Evolutionary conservation across 2,797 vertebrate genomes (phyloP), one percentile per base, ranked within the genome.

Genomic region (Cheirogaleus major): DNA sequence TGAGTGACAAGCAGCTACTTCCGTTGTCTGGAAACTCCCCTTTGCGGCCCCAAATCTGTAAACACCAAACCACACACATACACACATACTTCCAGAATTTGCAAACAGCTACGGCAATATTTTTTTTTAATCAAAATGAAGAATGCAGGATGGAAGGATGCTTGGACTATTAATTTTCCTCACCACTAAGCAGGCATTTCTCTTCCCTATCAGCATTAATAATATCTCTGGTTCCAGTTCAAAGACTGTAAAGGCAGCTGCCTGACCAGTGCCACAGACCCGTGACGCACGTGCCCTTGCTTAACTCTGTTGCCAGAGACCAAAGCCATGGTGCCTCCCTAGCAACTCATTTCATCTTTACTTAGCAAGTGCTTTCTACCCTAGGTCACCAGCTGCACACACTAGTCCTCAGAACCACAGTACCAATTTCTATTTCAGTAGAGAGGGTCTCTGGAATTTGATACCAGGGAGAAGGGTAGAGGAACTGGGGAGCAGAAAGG

Each of bases 21-120:
- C 97, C 80, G 91, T 89, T 95, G 95, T 96, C 76, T 92, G 97
- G 95, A 97, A 96, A 96, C 93, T 97, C 96, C 95, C 92, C 80
- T 96, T 69, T 6, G 2, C 65, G 94, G 88, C 89, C 95, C 95
- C 96, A 91, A 87, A 95, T 95, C 94, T 97, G 89, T 97, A 98
- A 98, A 98, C 97, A 98, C 75, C 55, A 97, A 97, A 97, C 97
- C 98, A 57, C 97, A 97, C 38, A 30, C 79, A 89, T 48, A 55
- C 78, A 85, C 81, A 70, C 94, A 88, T 72, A 69, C 93, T 98
- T 96, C 76, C 63, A 97, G 95, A 95, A 85, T 72, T 93, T 95
- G 89, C 83, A 95, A 95, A 94, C 95, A 96, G 95, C 95, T 97
- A 91, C 79, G 61, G 96, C 95, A 93, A 25, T 92, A 73, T 92